Evolutionary conservation across 1,140 invertebrate species (phyloP).

Genomic region (Battus philenor): DNA sequence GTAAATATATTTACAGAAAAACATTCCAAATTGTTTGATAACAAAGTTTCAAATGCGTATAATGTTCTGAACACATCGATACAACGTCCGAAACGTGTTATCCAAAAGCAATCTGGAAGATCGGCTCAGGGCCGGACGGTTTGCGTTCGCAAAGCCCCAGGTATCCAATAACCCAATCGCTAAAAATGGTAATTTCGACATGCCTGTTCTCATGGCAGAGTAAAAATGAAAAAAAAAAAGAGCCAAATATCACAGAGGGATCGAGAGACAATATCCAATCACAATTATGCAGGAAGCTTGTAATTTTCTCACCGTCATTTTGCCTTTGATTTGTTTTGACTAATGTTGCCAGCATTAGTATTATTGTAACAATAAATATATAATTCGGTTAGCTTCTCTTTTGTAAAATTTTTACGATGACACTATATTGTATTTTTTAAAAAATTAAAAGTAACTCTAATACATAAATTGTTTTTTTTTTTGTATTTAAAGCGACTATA

Average conservation of each 20-base stretch:
- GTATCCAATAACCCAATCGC: constrained; percentile 64
- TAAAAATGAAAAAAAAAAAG: constrained; percentile 43
- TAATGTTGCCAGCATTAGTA: constrained; percentile 18
- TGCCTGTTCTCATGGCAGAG: constrained; percentile 55
- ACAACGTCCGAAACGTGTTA: constrained; percentile 44
- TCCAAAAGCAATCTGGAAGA: constrained; percentile 42
- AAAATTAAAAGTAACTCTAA: too few species aligned
- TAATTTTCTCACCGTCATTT: constrained; percentile 37
- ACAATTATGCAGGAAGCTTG: constrained; percentile 46
- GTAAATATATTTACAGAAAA: too few species aligned
- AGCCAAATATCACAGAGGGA: constrained; percentile 44
- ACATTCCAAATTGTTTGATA: too few species aligned
- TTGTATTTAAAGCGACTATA: too few species aligned
- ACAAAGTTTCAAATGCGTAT: background rate
- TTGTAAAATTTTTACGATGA: too few species aligned
- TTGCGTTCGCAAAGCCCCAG: constrained; percentile 41
- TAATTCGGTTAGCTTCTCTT: too few species aligned
- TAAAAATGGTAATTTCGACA: constrained; percentile 69
- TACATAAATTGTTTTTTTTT: too few species aligned
- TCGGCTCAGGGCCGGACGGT: constrained; percentile 30
- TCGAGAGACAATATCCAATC: constrained; percentile 58
- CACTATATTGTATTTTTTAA: too few species aligned
- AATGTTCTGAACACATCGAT: constrained; percentile 16
- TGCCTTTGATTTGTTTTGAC: too few species aligned
- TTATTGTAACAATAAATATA: background rate